Evolutionary conservation across 1,140 invertebrate species (phyloP), one percentile per base, ranked within the genome.

Genomic region (Drosophila persimilis): DNA sequence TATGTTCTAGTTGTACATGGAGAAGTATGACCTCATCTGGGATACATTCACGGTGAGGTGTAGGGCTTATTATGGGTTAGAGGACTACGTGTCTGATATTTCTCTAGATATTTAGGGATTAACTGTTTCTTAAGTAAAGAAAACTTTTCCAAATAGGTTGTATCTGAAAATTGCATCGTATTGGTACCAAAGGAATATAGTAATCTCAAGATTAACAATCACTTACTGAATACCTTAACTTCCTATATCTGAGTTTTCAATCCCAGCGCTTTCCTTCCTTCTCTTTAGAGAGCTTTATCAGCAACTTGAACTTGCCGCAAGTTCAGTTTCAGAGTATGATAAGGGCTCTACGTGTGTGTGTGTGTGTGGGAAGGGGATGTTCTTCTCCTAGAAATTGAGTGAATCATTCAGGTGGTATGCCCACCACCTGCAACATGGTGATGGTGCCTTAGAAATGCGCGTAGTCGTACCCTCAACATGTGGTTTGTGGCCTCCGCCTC

Each of bases 401-500:
- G 79, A 83, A 75, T 83, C 79, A 78, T 61, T 70, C 74, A 71
- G 61, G 69, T 81, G 67, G 66, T 52, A 55, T 35, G 35, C 46
- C 58, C 61, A 47, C 24, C 60, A 67, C 64, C 65, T 67, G 65
- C 62, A 67, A 17, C 44, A 29, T 43, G 31, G 35, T 5, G 11
- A 39, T 39, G 35, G 11, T 77, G 70, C 69, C 60, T 70, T 74
- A 71, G 81, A 81, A 86, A 75, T 88, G 81, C 81, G 83, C 81
- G 81, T 85, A 77, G 60, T 45, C 48, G 51, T 55, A 58, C 77
- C 81, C 70, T 81, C 81, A 85, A 85, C 81, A 85, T 85, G 81
- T 85, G 81, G 81, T 85, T 85, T 81, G 62, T 59, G 52, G 35
- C 11, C 35, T 13, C 35, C 11, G 4, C 35, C 35, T 39, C 35